These are phyloP conservation scores for Drosophila fulvimacula DNA, from an alignment of 2,888 invertebrate species.

Conservation along the genomic window DNA sequence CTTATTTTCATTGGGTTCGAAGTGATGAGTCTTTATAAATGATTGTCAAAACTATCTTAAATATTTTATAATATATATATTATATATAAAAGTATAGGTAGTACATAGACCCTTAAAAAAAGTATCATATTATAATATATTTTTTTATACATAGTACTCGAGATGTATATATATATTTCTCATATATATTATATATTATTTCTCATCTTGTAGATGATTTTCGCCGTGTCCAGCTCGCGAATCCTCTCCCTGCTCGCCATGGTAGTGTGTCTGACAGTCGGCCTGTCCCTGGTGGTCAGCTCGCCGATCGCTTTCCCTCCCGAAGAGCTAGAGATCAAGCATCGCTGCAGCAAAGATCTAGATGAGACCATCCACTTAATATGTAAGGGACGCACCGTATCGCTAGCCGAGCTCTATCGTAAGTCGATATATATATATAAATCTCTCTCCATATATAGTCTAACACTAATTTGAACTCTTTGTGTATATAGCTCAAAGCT, in stretches of 20 bases:
- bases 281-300: slow-evolving; percentile 43
- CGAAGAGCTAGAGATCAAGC: slow-evolving; percentile 59
- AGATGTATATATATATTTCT: background rate
- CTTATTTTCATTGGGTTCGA: background rate
- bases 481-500: slow-evolving; percentile 41
- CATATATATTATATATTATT: background rate
- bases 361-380: slow-evolving; percentile 75
- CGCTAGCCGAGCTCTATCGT: slow-evolving; percentile 77
- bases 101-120: no score
- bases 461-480: background rate
- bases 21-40: no score
- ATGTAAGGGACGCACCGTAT: slow-evolving; percentile 77
- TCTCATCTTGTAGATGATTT: slow-evolving; percentile 67
- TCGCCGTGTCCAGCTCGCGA: slow-evolving; percentile 38
- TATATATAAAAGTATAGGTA: no score
- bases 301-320: slow-evolving; percentile 35
- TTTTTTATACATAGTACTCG: no score
- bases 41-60: no score
- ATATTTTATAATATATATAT: no score
- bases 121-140: no score
- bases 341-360: slow-evolving; percentile 79
- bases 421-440: slow-evolving; percentile 49
- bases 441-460: background rate
- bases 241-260: slow-evolving; percentile 52
- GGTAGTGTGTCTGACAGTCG: slow-evolving; percentile 50